Percentiles rank a stretch among this genome's conserved stretches.
Conservation (phyloP, 2,113 vertebrate genomes). For the Amia ocellicauda region DNA sequence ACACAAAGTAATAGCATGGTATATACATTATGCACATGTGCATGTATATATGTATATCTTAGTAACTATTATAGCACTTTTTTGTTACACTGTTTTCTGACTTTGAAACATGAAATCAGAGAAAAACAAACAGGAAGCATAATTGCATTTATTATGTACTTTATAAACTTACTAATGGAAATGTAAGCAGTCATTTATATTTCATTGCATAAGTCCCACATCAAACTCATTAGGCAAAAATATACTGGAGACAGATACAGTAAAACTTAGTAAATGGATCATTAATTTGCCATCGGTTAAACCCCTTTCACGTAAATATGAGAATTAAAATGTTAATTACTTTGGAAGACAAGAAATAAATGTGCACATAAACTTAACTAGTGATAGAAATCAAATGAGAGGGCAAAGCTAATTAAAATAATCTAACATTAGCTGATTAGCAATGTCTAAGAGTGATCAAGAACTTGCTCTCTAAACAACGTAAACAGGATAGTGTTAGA, state of each 20-base stretch:
- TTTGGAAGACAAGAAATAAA: slow-evolving; percentile 37
- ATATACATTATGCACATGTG: too few relatives aligned
- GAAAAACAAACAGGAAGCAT: slow-evolving; percentile 51
- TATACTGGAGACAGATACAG: neutral
- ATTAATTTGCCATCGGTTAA: slow-evolving; percentile 42
- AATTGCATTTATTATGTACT: slow-evolving; percentile 37
- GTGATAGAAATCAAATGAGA: slow-evolving; percentile 46
- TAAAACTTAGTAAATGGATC: slow-evolving; percentile 39
- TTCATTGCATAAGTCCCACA: slow-evolving; percentile 18
- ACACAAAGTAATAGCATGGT: too few relatives aligned
- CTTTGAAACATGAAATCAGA: too few relatives aligned
- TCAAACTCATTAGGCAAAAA: neutral
- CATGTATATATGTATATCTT: too few relatives aligned
- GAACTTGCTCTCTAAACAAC: slow-evolving; percentile 18
- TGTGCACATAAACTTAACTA: slow-evolving; percentile 39
- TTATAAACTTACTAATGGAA: slow-evolving; percentile 41
- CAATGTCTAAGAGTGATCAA: slow-evolving; percentile 38
- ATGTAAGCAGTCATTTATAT: slow-evolving; percentile 11
- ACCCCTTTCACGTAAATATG: slow-evolving; percentile 36
- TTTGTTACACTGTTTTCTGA: too few relatives aligned
- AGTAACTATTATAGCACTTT: too few relatives aligned
- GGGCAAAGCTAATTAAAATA: slow-evolving; percentile 44
- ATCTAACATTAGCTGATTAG: slow-evolving; percentile 47
- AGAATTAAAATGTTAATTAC: slow-evolving; percentile 45
- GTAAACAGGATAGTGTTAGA: slow-evolving; percentile 22